These are phyloP conservation scores for Meriones psammophilus DNA, from an alignment of 2,797 vertebrate species.

Conservation along the genomic window DNA sequence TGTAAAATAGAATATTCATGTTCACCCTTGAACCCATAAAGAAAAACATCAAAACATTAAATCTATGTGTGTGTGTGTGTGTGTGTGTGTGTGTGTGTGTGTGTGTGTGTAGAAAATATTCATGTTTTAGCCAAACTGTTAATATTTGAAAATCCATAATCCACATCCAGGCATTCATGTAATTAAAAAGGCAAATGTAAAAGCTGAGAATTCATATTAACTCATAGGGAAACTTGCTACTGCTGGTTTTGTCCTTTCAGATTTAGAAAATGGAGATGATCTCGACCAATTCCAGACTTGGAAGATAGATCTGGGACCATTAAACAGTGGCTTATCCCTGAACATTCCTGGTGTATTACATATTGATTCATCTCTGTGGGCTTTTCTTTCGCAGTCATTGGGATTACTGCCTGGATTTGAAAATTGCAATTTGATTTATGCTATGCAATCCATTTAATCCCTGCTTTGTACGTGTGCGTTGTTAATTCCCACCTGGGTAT, in stretches of 20 bases:
- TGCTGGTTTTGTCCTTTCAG: not conserved
- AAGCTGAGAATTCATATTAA: not conserved
- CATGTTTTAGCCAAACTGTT: not conserved
- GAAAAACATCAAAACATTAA: not conserved
- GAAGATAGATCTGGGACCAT: constrained; percentile 4
- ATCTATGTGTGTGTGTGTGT: not conserved
- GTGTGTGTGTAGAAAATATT: not conserved
- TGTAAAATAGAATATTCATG: not conserved
- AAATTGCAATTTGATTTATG: constrained; percentile 70
- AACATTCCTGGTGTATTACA: constrained; percentile 26
- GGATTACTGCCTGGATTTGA: constrained; percentile 55
- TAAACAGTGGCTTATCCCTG: constrained; percentile 53
- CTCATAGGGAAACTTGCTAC: not conserved
- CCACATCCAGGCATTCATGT: not conserved
- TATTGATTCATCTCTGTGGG: not conserved
- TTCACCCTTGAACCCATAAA: not conserved
- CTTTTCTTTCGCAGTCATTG: constrained; percentile 42
- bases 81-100: not conserved
- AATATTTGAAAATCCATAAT: not conserved
- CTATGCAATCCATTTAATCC: constrained; percentile 76
- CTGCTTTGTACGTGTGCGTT: constrained; percentile 56
- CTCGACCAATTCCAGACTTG: not conserved
- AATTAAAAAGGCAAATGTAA: constrained; percentile 43
- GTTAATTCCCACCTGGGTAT: constrained; percentile 77
- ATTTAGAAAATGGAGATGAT: constrained; percentile 9